A percentile compares a stretch with the other conserved stretches of the same genome.
These are phyloP conservation scores for Globodera ellingtonae DNA, from an alignment of 1,140 invertebrate genomes.

Conservation along the genomic window DNA sequence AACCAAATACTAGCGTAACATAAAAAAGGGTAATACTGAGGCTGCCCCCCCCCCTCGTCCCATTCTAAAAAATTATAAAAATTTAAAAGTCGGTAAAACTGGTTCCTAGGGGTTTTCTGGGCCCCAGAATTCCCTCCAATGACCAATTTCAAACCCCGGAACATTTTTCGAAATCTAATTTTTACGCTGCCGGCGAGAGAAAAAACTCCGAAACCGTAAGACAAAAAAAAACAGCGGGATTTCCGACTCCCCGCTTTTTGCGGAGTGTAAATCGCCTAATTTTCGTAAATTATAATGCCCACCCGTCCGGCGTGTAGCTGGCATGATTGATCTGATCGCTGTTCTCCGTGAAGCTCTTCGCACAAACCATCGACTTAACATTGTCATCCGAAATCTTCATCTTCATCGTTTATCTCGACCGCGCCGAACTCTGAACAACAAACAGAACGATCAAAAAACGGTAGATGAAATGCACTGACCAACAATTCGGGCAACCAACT, in stretches of 20 bases:
- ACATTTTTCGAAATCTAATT: too few relatives aligned
- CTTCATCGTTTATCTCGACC: slow-evolving; percentile 21
- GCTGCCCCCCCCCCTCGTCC: too few relatives aligned
- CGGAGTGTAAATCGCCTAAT: too few relatives aligned
- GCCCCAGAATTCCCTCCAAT: too few relatives aligned
- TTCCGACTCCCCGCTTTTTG: too few relatives aligned
- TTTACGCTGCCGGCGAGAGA: too few relatives aligned
- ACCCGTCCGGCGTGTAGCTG: slow-evolving; percentile 45
- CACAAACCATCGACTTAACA: slow-evolving; percentile 41
- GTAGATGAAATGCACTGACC: slow-evolving; percentile 18
- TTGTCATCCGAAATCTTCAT: slow-evolving; percentile 28
- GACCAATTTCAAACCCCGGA: too few relatives aligned
- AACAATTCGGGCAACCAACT: slow-evolving; percentile 41
- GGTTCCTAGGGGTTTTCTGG: too few relatives aligned
- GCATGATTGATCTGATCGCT: slow-evolving; percentile 38
- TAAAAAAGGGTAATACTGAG: too few relatives aligned
- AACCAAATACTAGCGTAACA: too few relatives aligned
- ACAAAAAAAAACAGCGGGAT: too few relatives aligned
- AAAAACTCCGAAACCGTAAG: too few relatives aligned
- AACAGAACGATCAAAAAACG: slow-evolving; percentile 10
- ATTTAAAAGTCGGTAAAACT: not conserved
- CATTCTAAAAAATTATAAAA: not conserved
- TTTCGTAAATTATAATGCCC: not conserved
- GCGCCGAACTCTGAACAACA: slow-evolving; percentile 37
- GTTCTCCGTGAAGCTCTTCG: slow-evolving; percentile 42